A percentile compares a stretch with the other conserved stretches of the same genome.
Conservation (phyloP, 2,113 vertebrate species). For the Agapornis roseicollis region DNA sequence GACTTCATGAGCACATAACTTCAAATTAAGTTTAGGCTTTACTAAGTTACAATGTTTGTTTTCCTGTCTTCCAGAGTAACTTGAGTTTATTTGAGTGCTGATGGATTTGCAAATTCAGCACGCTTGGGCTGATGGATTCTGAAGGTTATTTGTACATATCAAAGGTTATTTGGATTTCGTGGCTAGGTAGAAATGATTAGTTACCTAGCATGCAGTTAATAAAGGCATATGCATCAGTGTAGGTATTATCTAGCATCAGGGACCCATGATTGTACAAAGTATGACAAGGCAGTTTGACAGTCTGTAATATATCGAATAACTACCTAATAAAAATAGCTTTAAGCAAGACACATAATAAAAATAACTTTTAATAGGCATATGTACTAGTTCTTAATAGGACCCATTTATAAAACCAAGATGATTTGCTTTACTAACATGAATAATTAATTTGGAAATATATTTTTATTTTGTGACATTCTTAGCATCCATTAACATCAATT, state of each 20-base stretch:
- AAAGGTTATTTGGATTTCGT: neutral
- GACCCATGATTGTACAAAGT: neutral
- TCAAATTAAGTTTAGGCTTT: neutral
- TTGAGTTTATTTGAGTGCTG: neutral
- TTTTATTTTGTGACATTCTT: constrained; percentile 20
- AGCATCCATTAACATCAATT: neutral
- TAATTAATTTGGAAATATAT: constrained; percentile 18
- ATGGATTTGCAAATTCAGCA: neutral
- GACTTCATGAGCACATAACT: neutral
- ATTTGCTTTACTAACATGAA: neutral
- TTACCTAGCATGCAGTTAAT: neutral
- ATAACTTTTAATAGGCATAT: constrained; percentile 2
- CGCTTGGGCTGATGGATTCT: neutral
- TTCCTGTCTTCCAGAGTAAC: neutral
- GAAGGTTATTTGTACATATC: neutral
- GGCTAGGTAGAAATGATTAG: neutral
- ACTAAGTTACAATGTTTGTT: neutral
- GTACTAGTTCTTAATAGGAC: constrained; percentile 11
- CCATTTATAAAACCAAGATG: neutral
- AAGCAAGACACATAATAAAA: neutral
- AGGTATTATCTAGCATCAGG: neutral
- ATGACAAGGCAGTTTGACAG: neutral
- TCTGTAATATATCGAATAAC: neutral
- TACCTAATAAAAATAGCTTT: constrained; percentile 12
- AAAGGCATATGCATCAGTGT: neutral